A percentile compares a stretch with the other conserved stretches of the same genome.
phyloP scores from a whole-genome alignment of 2,888 invertebrate species.

The Andrena marginata region DNA sequence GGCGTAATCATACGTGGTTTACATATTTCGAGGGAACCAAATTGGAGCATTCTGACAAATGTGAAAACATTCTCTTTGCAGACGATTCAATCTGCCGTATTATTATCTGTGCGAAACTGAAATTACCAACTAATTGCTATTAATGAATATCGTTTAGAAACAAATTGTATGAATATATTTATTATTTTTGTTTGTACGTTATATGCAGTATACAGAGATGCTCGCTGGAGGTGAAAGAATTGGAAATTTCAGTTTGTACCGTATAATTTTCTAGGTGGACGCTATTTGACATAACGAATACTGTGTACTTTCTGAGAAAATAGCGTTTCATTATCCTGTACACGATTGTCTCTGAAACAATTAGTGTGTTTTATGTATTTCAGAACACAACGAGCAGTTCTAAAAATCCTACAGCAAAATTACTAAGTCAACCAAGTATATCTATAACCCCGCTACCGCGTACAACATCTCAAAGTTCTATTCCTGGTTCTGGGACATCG shows the following conservation, averaged over 20 bases:
- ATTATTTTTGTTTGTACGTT: neutral
- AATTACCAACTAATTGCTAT: neutral
- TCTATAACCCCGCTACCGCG: constrained; percentile 95
- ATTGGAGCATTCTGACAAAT: constrained; percentile 7
- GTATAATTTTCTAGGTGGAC: constrained; percentile 38
- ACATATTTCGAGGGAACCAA: neutral
- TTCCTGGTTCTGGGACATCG: constrained; percentile 82
- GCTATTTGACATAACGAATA: constrained; percentile 25
- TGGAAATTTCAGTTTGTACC: constrained; percentile 8
- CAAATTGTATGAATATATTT: neutral
- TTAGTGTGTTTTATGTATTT: constrained; percentile 67
- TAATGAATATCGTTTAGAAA: neutral
- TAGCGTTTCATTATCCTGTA: neutral
- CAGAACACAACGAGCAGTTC: constrained; percentile 82
- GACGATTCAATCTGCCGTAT: neutral
- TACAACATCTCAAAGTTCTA: constrained; percentile 84
- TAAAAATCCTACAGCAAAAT: constrained; percentile 84
- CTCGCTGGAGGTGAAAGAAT: neutral
- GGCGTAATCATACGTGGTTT: constrained; percentile 2
- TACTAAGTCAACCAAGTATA: constrained; percentile 93
- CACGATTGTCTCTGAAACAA: constrained; percentile 25
- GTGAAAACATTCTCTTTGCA: neutral
- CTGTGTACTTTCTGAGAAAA: neutral
- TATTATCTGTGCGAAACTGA: constrained; percentile 8
- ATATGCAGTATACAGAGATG: neutral